Percentiles rank a stretch among this genome's conserved stretches.
Evolutionary conservation across 2,888 invertebrate genomes (phyloP).

Genomic region (Oscheius sp.): DNA sequence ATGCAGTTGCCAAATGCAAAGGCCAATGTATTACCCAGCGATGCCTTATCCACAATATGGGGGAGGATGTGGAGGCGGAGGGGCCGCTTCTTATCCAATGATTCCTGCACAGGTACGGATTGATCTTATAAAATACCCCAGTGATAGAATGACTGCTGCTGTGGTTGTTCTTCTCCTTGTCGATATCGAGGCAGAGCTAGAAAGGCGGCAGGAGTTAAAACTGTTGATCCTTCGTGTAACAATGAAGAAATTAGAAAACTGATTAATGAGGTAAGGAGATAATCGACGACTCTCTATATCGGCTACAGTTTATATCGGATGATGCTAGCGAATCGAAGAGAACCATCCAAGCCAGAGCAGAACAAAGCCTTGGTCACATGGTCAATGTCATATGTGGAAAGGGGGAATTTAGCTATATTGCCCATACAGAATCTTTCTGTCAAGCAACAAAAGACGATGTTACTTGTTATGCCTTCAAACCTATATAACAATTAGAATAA

Average conservation of each 20-base stretch:
- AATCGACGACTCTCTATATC: not conserved
- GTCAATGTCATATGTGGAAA: constrained; percentile 67
- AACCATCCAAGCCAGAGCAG: constrained; percentile 65
- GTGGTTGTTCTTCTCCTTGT: constrained; percentile 66
- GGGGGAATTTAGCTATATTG: constrained; percentile 70
- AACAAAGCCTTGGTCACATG: constrained; percentile 41
- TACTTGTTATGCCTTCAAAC: constrained; percentile 70
- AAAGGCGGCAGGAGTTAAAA: constrained; percentile 52
- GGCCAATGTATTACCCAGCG: constrained; percentile 46
- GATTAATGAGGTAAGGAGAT: constrained; percentile 50
- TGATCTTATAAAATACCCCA: not conserved
- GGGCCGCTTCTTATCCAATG: constrained; percentile 1
- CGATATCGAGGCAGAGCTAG: constrained; percentile 55
- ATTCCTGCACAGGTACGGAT: constrained; percentile 52
- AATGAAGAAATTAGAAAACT: constrained; percentile 57
- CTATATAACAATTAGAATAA: constrained; percentile 46
- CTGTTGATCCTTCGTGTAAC: constrained; percentile 65
- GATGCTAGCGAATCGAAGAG: constrained; percentile 66
- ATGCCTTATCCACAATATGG: constrained; percentile 29
- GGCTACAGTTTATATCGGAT: constrained; percentile 35
- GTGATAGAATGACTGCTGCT: constrained; percentile 69
- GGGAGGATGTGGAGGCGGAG: constrained; percentile 14
- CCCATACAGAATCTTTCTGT: constrained; percentile 70
- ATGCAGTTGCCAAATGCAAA: constrained; percentile 38
- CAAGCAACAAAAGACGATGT: constrained; percentile 61